These are phyloP conservation scores for Phragmatobia fuliginosa DNA, from an alignment of 2,888 invertebrate species.

Conservation along the genomic window DNA sequence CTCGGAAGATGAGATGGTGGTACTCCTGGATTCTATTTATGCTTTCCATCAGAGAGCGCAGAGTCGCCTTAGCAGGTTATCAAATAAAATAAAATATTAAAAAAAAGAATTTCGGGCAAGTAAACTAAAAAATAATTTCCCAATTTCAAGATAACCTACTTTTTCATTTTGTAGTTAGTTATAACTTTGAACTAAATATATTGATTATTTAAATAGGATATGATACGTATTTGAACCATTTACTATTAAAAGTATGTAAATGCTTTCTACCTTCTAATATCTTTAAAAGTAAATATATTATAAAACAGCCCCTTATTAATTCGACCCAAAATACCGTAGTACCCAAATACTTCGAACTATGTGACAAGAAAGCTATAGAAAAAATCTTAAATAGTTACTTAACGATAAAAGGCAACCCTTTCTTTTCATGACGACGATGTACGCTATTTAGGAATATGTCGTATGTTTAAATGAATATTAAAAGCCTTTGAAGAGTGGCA, in stretches of 20 bases:
- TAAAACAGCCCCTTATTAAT: not conserved
- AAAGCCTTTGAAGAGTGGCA: not conserved
- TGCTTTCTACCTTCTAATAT: not conserved
- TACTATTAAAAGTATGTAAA: not conserved
- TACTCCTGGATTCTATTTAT: too few species aligned
- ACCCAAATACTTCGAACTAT: not conserved
- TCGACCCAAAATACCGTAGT: not conserved
- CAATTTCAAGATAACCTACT: not conserved
- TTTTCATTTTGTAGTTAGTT: too few species aligned
- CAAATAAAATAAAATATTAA: too few species aligned
- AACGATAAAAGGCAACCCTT: slow-evolving; percentile 24
- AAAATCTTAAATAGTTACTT: slow-evolving; percentile 20
- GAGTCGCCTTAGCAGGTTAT: too few species aligned
- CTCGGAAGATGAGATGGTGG: too few species aligned
- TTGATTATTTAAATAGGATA: not conserved
- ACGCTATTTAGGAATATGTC: slow-evolving; percentile 34
- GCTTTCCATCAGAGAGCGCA: too few species aligned
- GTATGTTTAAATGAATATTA: slow-evolving; percentile 3
- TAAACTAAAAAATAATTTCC: too few species aligned
- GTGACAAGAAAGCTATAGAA: slow-evolving; percentile 28
- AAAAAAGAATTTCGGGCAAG: too few species aligned
- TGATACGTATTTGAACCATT: not conserved
- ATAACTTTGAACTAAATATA: too few species aligned
- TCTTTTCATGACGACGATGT: slow-evolving; percentile 32
- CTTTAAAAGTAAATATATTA: not conserved